These are phyloP conservation scores for Drosophila birchii DNA, from an alignment of 2,888 invertebrate genomes.

Conservation along the genomic window DNA sequence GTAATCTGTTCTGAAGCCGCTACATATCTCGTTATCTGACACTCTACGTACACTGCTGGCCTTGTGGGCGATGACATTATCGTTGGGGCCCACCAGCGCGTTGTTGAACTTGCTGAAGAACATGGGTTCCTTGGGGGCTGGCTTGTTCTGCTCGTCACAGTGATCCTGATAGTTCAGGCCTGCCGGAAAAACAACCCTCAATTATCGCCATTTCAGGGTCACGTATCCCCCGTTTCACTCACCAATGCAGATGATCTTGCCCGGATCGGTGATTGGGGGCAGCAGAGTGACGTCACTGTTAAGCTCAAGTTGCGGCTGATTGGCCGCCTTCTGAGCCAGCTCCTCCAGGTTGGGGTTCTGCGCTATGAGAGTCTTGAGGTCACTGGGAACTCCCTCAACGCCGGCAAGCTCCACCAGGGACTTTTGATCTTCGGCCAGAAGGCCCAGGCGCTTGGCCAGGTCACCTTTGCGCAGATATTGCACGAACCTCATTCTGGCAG, in stretches of 20 bases:
- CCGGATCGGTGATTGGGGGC: slow-evolving; percentile 91
- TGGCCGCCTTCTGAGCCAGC: slow-evolving; percentile 68
- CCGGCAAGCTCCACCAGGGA: slow-evolving; percentile 88
- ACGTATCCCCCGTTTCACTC: neutral
- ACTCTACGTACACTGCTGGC: slow-evolving; percentile 86
- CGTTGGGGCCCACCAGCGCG: slow-evolving; percentile 90
- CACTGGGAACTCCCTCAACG: slow-evolving; percentile 80
- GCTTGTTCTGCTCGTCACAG: slow-evolving; percentile 92
- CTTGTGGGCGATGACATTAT: slow-evolving; percentile 88
- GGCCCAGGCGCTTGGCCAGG: slow-evolving; percentile 87
- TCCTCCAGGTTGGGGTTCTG: slow-evolving; percentile 80
- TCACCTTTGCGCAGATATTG: slow-evolving; percentile 87
- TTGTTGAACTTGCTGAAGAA: slow-evolving; percentile 96
- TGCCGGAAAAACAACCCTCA: neutral
- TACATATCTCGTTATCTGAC: slow-evolving; percentile 27
- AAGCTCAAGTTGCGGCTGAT: slow-evolving; percentile 48
- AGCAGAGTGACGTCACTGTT: slow-evolving; percentile 79
- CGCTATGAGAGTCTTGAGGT: slow-evolving; percentile 84
- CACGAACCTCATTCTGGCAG: slow-evolving; percentile 86
- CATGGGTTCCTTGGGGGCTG: slow-evolving; percentile 91
- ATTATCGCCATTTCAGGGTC: neutral
- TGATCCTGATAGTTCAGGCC: slow-evolving; percentile 95
- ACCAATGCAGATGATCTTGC: slow-evolving; percentile 92
- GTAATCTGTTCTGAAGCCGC: slow-evolving; percentile 85
- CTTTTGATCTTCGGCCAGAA: slow-evolving; percentile 87